These are phyloP conservation scores for Alentia gelatinosa DNA, from an alignment of 2,888 invertebrate species.

Conservation along the genomic window DNA sequence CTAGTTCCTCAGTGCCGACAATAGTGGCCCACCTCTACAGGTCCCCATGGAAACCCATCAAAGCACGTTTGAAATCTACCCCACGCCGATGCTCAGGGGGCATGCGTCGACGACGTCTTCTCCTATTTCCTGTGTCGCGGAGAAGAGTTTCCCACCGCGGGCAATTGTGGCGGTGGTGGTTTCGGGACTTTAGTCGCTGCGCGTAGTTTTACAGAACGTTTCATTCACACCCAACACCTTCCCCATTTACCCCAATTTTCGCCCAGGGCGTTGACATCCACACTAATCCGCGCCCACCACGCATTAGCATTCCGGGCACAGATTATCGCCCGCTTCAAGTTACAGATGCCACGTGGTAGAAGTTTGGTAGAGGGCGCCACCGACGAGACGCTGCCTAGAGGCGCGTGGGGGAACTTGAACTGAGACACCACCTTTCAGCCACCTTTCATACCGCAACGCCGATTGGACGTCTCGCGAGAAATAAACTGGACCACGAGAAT, in stretches of 20 bases:
- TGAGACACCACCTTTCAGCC: constrained; percentile 20
- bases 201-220: not conserved
- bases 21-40: not conserved
- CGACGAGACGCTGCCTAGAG: not conserved
- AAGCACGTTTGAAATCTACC: not conserved
- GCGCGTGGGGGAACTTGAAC: not conserved
- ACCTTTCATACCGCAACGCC: no score
- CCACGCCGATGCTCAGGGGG: not conserved
- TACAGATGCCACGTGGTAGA: not conserved
- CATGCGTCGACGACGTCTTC: not conserved
- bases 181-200: not conserved
- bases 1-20: no score
- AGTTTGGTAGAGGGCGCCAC: not conserved
- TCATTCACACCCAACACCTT: not conserved
- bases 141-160: not conserved
- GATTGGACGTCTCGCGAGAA: no score
- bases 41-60: not conserved
- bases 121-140: not conserved
- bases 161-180: not conserved
- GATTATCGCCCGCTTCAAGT: not conserved
- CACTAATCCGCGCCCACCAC: not conserved
- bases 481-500: no score
- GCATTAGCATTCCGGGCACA: not conserved
- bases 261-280: not conserved
- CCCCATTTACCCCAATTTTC: not conserved